Conservation (phyloP, 2,797 vertebrate genomes). For the Chiloscyllium punctatum region DNA sequence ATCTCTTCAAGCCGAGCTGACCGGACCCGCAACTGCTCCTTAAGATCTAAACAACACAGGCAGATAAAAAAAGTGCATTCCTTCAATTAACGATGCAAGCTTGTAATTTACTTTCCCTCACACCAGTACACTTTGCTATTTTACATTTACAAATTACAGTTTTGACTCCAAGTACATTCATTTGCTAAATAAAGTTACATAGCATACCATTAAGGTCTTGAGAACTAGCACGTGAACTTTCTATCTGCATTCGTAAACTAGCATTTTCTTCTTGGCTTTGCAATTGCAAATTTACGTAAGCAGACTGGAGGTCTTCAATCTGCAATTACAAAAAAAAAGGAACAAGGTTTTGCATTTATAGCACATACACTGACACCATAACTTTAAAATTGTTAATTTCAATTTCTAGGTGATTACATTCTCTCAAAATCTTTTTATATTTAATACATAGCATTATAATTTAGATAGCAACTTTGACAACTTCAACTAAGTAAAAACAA, state of each 20-base stretch:
- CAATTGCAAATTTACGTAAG: constrained; percentile 51
- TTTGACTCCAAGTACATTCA: not conserved
- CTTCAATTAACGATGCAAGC: not conserved
- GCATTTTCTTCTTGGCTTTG: constrained; percentile 52
- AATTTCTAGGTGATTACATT: not conserved
- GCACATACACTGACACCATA: not conserved
- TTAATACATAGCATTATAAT: not conserved
- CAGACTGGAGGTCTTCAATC: constrained; percentile 51
- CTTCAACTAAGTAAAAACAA: not conserved
- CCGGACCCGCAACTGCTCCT: constrained; percentile 40
- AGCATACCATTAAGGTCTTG: constrained; percentile 40
- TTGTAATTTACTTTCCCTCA: not conserved
- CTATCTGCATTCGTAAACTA: constrained; percentile 46
- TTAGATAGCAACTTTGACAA: not conserved
- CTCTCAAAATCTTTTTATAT: not conserved
- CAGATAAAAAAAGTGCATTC: not conserved
- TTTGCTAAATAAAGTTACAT: not conserved
- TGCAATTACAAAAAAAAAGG: constrained; percentile 45
- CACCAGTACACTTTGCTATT: not conserved
- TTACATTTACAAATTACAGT: not conserved
- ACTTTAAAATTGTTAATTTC: not conserved
- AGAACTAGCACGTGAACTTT: constrained; percentile 41
- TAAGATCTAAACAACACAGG: constrained; percentile 44
- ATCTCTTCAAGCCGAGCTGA: constrained; percentile 47
- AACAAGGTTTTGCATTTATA: not conserved